Conservation (phyloP, 2,888 invertebrate species). For the Branchipolynoe longqiensis region DNA sequence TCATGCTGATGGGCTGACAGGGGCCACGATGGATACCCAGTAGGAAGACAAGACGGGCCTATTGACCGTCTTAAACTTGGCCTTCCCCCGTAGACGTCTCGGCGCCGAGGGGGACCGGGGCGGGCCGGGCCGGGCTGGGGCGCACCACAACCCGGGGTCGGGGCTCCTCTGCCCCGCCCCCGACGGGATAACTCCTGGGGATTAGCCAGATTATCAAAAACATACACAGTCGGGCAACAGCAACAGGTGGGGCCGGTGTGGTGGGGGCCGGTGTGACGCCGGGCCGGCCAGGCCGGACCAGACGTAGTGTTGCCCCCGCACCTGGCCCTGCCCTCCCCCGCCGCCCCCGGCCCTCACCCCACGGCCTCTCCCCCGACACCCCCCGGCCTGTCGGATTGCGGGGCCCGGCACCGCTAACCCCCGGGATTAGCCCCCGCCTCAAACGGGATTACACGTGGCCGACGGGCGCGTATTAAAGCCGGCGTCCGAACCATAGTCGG, state of each 20-base stretch:
- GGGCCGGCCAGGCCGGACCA: background rate
- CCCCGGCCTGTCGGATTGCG: slow-evolving; percentile 37
- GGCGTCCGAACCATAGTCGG: background rate
- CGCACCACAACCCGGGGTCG: too few species aligned
- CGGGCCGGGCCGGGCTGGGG: background rate
- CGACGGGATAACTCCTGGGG: slow-evolving; percentile 3
- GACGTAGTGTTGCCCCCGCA: background rate
- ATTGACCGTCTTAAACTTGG: slow-evolving; percentile 54
- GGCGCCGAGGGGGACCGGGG: slow-evolving; percentile 14
- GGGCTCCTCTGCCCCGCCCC: background rate
- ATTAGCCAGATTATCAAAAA: slow-evolving; percentile 49
- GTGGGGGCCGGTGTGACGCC: background rate
- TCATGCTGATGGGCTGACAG: slow-evolving; percentile 52
- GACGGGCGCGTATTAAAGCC: slow-evolving; percentile 51
- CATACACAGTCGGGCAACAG: slow-evolving; percentile 23
- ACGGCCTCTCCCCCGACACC: background rate
- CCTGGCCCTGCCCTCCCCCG: background rate
- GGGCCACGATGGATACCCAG: slow-evolving; percentile 45
- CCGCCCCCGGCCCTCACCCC: background rate
- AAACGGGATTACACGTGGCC: slow-evolving; percentile 49
- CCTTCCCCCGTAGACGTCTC: slow-evolving; percentile 33
- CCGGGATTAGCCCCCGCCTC: slow-evolving; percentile 48
- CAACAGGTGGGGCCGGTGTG: slow-evolving; percentile 21
- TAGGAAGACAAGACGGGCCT: slow-evolving; percentile 31
- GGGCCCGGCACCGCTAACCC: slow-evolving; percentile 3